Conservation (phyloP, 2,888 invertebrate species). For the Sinohyriopsis cumingii region DNA sequence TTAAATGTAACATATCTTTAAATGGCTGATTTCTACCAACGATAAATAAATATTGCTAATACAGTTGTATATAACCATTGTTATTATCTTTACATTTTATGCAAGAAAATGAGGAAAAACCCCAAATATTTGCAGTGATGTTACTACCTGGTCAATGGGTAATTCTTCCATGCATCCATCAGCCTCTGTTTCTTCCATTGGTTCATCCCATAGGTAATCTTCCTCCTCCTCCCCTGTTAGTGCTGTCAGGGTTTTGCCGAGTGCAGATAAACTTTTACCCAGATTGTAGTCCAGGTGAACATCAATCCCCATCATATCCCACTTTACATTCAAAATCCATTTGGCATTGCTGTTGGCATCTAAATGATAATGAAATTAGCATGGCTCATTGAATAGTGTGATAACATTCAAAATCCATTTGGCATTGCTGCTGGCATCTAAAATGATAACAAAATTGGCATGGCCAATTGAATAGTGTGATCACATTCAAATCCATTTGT, state of each 20-base stretch:
- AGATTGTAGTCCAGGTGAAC: conserved; percentile 96
- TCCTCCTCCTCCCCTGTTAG: conserved; percentile 84
- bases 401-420: conserved; percentile 97
- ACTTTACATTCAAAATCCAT: conserved; percentile 97
- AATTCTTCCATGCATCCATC: conserved; percentile 39
- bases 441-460: conserved; percentile 1
- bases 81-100: neutral
- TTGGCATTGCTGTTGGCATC: conserved; percentile 81
- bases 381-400: too few relatives aligned
- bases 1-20: too few relatives aligned
- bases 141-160: conserved; percentile 20
- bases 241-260: conserved; percentile 96
- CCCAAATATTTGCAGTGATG: neutral
- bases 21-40: too few relatives aligned
- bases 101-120: neutral
- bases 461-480: too few relatives aligned
- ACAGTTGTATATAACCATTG: neutral
- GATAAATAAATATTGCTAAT: too few relatives aligned
- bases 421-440: conserved; percentile 77
- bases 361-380: conserved; percentile 9
- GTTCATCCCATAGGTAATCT: conserved; percentile 28
- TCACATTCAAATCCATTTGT: conserved; percentile 97
- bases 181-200: conserved; percentile 30
- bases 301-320: conserved; percentile 99
- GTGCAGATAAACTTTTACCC: conserved; percentile 93